A percentile compares a stretch with the other conserved stretches of the same genome.
These are phyloP conservation scores for Stenoptilia bipunctidactyla DNA, from an alignment of 2,888 invertebrate species.

Conservation along the genomic window DNA sequence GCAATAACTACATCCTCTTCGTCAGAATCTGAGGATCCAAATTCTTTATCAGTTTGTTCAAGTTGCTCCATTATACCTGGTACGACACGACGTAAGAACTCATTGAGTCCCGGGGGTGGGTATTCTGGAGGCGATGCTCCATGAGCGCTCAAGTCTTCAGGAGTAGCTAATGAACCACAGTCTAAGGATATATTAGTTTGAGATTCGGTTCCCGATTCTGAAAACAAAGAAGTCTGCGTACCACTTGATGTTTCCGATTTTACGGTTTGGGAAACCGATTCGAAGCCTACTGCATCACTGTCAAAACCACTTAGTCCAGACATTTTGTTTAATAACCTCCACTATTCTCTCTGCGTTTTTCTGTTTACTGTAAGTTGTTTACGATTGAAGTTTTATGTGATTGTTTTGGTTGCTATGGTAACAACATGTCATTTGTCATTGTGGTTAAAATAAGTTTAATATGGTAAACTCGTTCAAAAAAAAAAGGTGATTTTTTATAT, in stretches of 20 bases:
- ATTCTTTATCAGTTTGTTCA: constrained; percentile 32
- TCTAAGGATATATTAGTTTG: constrained; percentile 35
- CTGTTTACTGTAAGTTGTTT: too few relatives aligned
- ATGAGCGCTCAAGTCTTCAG: constrained; percentile 32
- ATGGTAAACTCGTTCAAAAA: too few relatives aligned
- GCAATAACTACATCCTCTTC: constrained; percentile 39
- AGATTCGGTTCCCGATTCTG: constrained; percentile 25
- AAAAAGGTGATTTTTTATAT: too few relatives aligned
- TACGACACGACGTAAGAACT: constrained; percentile 45
- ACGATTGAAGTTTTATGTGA: too few relatives aligned
- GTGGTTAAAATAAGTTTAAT: too few relatives aligned
- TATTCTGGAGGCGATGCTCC: constrained; percentile 31
- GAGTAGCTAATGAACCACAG: constrained; percentile 28
- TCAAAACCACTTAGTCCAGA: constrained; percentile 49
- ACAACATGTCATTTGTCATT: too few relatives aligned
- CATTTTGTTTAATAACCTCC: constrained; percentile 21
- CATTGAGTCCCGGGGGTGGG: constrained; percentile 40
- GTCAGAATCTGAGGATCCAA: constrained; percentile 37
- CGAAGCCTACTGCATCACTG: constrained; percentile 46
- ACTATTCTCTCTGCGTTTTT: too few relatives aligned
- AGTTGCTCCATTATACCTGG: constrained; percentile 49
- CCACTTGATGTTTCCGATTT: constrained; percentile 23
- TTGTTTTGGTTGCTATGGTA: too few relatives aligned
- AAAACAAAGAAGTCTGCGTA: constrained; percentile 42
- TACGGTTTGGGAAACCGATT: constrained; percentile 29